Conservation (phyloP, 2,888 invertebrate species). For the Callinectes sapidus region DNA sequence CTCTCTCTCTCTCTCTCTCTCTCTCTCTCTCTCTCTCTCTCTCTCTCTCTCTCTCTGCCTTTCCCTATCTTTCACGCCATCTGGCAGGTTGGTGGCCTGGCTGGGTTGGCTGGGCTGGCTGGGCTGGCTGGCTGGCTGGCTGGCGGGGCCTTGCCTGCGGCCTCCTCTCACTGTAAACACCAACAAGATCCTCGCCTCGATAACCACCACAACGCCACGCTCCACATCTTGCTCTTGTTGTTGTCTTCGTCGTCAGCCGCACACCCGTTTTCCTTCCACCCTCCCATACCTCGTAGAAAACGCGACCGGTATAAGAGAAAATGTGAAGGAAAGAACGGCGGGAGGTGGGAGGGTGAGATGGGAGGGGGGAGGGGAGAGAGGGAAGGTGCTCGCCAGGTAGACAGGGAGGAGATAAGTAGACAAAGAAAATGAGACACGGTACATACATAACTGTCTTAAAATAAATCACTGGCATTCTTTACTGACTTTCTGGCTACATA, state of each 20-base stretch:
- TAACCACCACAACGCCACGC: conserved; percentile 1
- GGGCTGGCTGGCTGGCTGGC: neutral
- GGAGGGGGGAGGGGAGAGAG: too few species aligned
- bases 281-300: conserved; percentile 24
- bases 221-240: conserved; percentile 17
- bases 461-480: neutral
- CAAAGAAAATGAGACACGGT: conserved; percentile 23
- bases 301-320: conserved; percentile 11
- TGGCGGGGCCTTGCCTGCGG: conserved; percentile 14
- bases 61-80: conserved; percentile 31
- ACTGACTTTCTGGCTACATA: neutral
- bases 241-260: conserved; percentile 29
- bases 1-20: conserved; percentile 2
- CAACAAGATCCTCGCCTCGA: conserved; percentile 21
- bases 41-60: conserved; percentile 9
- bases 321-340: conserved; percentile 1
- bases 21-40: neutral
- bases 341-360: too few species aligned
- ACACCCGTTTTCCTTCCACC: conserved; percentile 30
- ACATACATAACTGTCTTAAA: neutral
- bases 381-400: neutral
- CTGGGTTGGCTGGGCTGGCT: neutral
- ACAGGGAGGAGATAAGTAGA: neutral
- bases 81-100: conserved; percentile 2
- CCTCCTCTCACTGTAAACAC: conserved; percentile 24